Percentiles rank a stretch among this genome's conserved stretches.
Conservation (phyloP, 2,888 invertebrate genomes). For the Gnatocerus cornutus region DNA sequence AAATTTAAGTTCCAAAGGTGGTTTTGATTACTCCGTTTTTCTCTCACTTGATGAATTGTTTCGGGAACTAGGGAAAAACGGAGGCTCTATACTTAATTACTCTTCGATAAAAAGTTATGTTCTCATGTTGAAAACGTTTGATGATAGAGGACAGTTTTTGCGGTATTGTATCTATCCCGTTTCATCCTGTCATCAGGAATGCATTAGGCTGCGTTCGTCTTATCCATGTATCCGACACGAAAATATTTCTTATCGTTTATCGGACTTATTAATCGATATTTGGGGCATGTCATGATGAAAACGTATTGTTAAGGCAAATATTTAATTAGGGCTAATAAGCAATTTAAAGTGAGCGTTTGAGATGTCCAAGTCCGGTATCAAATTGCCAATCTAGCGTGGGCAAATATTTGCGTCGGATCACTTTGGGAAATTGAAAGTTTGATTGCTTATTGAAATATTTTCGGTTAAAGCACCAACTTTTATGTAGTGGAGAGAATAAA, state of each 20-base stretch:
- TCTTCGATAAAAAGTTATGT: slow-evolving; percentile 25
- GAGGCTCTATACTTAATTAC: slow-evolving; percentile 35
- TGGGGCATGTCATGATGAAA: slow-evolving; percentile 20
- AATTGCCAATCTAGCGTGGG: slow-evolving; percentile 30
- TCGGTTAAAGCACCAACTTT: slow-evolving; percentile 4
- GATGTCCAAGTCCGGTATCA: slow-evolving; percentile 27
- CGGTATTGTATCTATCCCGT: slow-evolving; percentile 31
- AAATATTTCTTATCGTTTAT: slow-evolving; percentile 33
- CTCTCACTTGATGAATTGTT: slow-evolving; percentile 10
- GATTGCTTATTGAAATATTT: slow-evolving; percentile 45
- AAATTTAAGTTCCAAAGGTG: no score
- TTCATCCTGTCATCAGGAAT: slow-evolving; percentile 48
- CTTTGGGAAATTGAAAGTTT: slow-evolving; percentile 43
- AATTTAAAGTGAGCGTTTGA: slow-evolving; percentile 25
- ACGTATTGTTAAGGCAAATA: slow-evolving; percentile 30
- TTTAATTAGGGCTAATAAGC: slow-evolving; percentile 39
- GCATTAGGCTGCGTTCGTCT: slow-evolving; percentile 43
- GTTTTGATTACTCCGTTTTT: no score
- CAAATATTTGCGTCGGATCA: slow-evolving; percentile 41
- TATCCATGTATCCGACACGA: slow-evolving; percentile 35
- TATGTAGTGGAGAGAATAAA: slow-evolving; percentile 31
- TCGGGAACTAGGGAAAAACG: neutral
- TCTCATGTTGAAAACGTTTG: slow-evolving; percentile 33
- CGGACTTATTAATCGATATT: slow-evolving; percentile 25
- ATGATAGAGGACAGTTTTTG: slow-evolving; percentile 40